phyloP scores from a whole-genome alignment of 2,797 vertebrate genomes.

The Chelon labrosus region DNA sequence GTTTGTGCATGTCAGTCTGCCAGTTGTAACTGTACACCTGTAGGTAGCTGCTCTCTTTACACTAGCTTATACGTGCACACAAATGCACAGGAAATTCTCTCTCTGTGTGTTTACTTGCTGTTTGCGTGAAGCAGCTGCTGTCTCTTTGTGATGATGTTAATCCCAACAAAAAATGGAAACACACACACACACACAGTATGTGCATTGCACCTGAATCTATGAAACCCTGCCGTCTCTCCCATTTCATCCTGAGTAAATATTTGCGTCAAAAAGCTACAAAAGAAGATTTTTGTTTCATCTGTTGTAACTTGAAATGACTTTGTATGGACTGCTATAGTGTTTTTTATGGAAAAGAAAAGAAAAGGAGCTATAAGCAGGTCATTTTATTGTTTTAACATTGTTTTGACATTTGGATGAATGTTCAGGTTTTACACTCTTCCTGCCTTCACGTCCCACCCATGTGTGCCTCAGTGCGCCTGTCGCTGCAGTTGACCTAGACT shows the following conservation, averaged over 20 bases:
- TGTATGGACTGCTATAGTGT: constrained; percentile 25
- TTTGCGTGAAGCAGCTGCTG: constrained; percentile 67
- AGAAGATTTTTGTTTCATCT: constrained; percentile 54
- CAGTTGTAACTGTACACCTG: constrained; percentile 44
- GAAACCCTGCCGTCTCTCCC: constrained; percentile 31
- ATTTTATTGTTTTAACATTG: constrained; percentile 68
- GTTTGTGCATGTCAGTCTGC: neutral
- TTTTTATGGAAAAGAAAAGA: constrained; percentile 6
- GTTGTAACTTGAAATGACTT: constrained; percentile 34
- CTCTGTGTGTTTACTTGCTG: constrained; percentile 39
- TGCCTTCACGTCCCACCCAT: constrained; percentile 46
- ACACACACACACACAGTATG: constrained; percentile 17
- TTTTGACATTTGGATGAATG: constrained; percentile 81
- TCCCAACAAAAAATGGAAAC: constrained; percentile 47
- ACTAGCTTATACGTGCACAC: constrained; percentile 13
- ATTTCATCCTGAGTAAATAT: constrained; percentile 64
- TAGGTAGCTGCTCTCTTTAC: constrained; percentile 48
- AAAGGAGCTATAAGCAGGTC: constrained; percentile 51
- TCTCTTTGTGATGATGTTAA: constrained; percentile 63
- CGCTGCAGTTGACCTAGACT: constrained; percentile 11
- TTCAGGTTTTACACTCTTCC: constrained; percentile 87
- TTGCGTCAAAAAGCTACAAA: constrained; percentile 50
- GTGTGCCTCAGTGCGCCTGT: constrained; percentile 31
- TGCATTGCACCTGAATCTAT: constrained; percentile 48
- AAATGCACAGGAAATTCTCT: constrained; percentile 29